Percentiles rank a stretch among this genome's conserved stretches.
Evolutionary conservation across 2,797 vertebrate species (phyloP).

Genomic region (Pteronotus mesoamericanus): DNA sequence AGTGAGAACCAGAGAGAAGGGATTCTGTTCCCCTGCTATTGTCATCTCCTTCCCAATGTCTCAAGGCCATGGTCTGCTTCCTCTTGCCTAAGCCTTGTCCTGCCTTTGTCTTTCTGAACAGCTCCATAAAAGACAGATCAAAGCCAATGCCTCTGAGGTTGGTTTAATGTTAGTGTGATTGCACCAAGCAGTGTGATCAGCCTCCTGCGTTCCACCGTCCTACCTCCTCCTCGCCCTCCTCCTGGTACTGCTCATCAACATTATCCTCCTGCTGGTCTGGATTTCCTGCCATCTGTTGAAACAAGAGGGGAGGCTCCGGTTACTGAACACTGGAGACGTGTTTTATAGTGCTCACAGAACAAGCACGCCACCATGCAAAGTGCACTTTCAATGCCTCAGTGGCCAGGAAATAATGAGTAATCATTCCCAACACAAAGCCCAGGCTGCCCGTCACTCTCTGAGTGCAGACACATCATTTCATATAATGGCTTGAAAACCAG

Average conservation of each 20-base stretch:
- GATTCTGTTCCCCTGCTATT: background rate
- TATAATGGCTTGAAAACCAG: background rate
- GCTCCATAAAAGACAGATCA: background rate
- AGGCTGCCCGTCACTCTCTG: background rate
- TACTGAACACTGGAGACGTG: background rate
- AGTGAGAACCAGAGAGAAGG: background rate
- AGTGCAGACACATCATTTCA: background rate
- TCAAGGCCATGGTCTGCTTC: background rate
- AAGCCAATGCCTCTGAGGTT: background rate
- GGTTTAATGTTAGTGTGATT: background rate
- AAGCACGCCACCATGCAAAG: background rate
- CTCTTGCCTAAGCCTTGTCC: background rate
- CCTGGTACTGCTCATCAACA: slow-evolving; percentile 96
- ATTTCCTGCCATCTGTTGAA: slow-evolving; percentile 93
- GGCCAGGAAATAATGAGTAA: background rate
- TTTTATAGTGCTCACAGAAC: background rate
- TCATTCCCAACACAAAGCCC: background rate
- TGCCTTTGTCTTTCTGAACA: background rate
- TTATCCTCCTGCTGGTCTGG: slow-evolving; percentile 98
- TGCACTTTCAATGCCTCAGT: background rate
- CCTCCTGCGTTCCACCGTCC: background rate
- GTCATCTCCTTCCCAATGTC: background rate
- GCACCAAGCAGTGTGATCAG: background rate
- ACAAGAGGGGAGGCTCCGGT: slow-evolving; percentile 23
- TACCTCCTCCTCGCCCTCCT: slow-evolving; percentile 97